Evolutionary conservation across 2,888 invertebrate species (phyloP).

Genomic region (Drosophila maculinotata): DNA sequence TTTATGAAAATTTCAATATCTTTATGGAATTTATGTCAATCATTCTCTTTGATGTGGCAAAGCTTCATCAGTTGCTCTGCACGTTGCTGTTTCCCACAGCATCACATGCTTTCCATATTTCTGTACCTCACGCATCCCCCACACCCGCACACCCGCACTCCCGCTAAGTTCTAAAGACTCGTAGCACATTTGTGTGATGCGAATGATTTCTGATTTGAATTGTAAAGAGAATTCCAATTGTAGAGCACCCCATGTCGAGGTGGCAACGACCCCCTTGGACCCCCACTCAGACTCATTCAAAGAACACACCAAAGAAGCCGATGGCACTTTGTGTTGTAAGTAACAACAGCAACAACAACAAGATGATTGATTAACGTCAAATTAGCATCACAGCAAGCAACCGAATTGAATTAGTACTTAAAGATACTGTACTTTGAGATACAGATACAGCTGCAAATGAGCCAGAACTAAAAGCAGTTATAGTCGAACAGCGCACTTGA

Average conservation of each 20-base stretch:
- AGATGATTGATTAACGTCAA: slow-evolving; percentile 54
- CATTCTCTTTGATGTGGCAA: slow-evolving; percentile 48
- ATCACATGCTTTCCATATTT: slow-evolving; percentile 25
- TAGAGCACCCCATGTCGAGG: slow-evolving; percentile 43
- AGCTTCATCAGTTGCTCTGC: slow-evolving; percentile 39
- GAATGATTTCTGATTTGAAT: slow-evolving; percentile 40
- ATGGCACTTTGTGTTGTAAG: slow-evolving; percentile 38
- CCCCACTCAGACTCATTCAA: background rate
- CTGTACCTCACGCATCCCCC: no score
- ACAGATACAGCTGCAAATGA: slow-evolving; percentile 28
- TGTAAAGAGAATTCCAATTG: slow-evolving; percentile 20
- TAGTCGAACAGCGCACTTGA: background rate
- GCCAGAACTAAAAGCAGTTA: slow-evolving; percentile 34
- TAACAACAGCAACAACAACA: slow-evolving; percentile 26
- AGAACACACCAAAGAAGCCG: slow-evolving; percentile 44
- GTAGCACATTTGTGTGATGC: slow-evolving; percentile 26
- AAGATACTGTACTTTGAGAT: slow-evolving; percentile 21
- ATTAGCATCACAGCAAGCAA: slow-evolving; percentile 39
- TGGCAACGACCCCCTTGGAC: slow-evolving; percentile 43
- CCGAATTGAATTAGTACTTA: slow-evolving; percentile 9
- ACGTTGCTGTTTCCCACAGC: slow-evolving; percentile 47
- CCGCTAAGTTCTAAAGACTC: slow-evolving; percentile 37
- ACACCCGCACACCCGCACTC: no score
- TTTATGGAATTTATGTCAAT: slow-evolving; percentile 46
- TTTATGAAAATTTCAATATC: slow-evolving; percentile 29